These are phyloP conservation scores for Paraescarpia echinospica DNA, from an alignment of 1,140 invertebrate genomes.

Conservation along the genomic window DNA sequence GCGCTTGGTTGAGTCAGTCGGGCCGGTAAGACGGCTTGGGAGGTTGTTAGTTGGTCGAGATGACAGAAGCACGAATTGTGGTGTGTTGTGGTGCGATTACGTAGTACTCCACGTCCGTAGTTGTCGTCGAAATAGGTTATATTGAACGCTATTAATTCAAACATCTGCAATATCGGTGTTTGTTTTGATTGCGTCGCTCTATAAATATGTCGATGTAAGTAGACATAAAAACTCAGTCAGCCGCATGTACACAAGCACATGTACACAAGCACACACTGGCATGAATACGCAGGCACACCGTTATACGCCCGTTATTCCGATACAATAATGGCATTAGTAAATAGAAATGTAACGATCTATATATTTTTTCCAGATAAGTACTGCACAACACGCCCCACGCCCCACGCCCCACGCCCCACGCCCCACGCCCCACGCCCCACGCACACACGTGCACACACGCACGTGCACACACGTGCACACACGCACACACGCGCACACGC, in stretches of 20 bases:
- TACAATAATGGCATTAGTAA: neutral
- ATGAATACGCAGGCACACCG: neutral
- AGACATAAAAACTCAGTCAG: neutral
- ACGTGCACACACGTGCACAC: neutral
- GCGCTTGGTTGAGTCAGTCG: neutral
- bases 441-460: constrained; percentile 13
- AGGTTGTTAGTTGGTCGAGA: neutral
- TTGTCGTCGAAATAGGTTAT: neutral
- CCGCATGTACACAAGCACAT: neutral
- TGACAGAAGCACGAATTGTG: neutral
- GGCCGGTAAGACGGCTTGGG: neutral
- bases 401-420: neutral
- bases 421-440: neutral
- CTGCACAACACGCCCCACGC: neutral
- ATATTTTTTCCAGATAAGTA: neutral
- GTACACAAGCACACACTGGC: neutral
- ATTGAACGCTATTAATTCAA: neutral
- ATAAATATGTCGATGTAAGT: neutral
- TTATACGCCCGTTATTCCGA: neutral
- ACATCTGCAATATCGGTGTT: neutral
- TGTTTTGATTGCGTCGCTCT: neutral
- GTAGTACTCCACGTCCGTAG: no score
- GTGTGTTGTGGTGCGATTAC: neutral
- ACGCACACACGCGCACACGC: constrained; percentile 10
- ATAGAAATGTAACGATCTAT: neutral